These are phyloP conservation scores for Palythoa caribaeorum DNA, from an alignment of 92 coral and sea anemone species.

Conservation along the genomic window DNA sequence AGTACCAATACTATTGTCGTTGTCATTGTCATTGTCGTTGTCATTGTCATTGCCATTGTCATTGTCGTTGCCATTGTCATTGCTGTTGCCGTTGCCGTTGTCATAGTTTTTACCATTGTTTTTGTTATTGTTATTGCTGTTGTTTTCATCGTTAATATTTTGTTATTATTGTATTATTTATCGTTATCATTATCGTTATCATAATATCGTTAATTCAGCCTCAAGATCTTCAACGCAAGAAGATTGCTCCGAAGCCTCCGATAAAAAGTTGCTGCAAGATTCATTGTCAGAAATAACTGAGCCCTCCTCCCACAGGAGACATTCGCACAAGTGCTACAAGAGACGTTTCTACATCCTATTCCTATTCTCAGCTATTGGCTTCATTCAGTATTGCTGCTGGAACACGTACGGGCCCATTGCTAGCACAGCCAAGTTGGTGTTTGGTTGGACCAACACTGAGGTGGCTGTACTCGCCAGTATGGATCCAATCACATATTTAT, in stretches of 20 bases:
- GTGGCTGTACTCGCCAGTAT: slow-evolving; percentile 94
- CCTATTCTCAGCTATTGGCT: slow-evolving; percentile 80
- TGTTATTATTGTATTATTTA: not conserved
- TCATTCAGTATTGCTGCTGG: slow-evolving; percentile 96
- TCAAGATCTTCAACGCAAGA: slow-evolving; percentile 39
- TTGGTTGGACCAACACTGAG: slow-evolving; percentile 96
- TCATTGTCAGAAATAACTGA: slow-evolving; percentile 10
- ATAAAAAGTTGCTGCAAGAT: slow-evolving; percentile 12
- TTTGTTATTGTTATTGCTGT: not conserved
- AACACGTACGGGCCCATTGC: slow-evolving; percentile 97
- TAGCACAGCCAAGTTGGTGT: slow-evolving; percentile 89
- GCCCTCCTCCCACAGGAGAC: slow-evolving; percentile 35
- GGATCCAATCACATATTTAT: slow-evolving; percentile 93
- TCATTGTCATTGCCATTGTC: too few relatives aligned
- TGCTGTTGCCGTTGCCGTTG: too few relatives aligned
- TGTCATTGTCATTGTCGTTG: too few relatives aligned
- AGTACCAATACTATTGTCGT: too few relatives aligned
- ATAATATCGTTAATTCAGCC: not conserved
- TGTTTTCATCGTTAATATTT: not conserved
- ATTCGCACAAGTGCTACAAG: slow-evolving; percentile 77
- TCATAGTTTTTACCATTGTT: not conserved
- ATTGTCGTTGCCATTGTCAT: too few relatives aligned
- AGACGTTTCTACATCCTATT: slow-evolving; percentile 93
- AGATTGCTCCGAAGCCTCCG: slow-evolving; percentile 20
- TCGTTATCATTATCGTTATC: not conserved